These are phyloP conservation scores for Pristionchus arcanus DNA, from an alignment of 2,888 invertebrate species.

Conservation along the genomic window DNA sequence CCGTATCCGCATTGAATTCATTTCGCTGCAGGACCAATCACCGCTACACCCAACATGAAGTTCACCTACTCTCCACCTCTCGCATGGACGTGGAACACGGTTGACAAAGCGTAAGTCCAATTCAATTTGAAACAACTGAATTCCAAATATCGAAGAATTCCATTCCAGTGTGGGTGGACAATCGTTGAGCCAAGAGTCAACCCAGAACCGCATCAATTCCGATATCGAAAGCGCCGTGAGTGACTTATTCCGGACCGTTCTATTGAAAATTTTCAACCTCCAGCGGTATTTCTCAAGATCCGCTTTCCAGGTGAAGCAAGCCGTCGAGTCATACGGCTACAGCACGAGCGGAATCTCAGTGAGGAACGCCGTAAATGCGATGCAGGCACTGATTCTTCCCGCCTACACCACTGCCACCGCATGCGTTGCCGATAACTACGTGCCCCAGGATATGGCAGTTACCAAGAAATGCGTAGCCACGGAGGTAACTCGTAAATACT, in stretches of 20 bases:
- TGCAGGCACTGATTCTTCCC: not conserved
- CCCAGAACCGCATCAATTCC: constrained; percentile 10
- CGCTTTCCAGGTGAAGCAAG: not conserved
- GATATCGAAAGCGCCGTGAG: not conserved
- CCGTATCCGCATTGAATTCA: not conserved
- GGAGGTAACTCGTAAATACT: not conserved
- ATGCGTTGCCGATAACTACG: not conserved
- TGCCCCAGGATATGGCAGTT: not conserved
- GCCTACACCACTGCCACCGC: not conserved
- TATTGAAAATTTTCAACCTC: too few species aligned
- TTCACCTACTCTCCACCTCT: constrained; percentile 7
- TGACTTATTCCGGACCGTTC: too few species aligned
- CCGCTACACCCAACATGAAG: not conserved
- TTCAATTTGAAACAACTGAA: too few species aligned
- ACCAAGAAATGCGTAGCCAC: not conserved
- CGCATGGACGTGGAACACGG: not conserved
- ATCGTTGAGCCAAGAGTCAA: not conserved
- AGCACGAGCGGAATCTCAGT: not conserved
- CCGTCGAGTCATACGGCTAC: not conserved
- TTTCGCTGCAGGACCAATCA: constrained; percentile 21
- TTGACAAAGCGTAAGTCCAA: not conserved
- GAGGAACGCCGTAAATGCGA: not conserved
- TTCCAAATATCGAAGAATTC: too few species aligned
- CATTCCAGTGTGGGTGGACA: constrained; percentile 15
- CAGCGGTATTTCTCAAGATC: not conserved